Conservation (phyloP, 2,797 vertebrate species). For the Monodelphis domestica region DNA sequence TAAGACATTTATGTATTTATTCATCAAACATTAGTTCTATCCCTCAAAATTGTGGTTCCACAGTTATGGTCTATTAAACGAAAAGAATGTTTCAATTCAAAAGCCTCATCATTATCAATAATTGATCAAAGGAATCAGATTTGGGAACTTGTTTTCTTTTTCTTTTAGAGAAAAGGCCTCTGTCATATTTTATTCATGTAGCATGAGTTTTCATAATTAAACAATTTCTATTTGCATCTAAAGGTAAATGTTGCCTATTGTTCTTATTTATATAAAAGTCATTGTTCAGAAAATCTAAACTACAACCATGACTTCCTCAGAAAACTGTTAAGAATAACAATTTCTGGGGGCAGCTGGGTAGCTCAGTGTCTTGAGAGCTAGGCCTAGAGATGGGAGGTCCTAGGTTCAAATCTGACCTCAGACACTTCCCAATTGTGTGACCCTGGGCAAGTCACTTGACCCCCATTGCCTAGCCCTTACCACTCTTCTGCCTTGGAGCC, state of each 20-base stretch:
- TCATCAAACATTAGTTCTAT: not conserved
- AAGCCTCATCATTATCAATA: not conserved
- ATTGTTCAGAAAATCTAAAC: not conserved
- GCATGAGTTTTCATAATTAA: not conserved
- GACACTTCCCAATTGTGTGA: too few species aligned
- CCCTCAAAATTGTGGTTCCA: not conserved
- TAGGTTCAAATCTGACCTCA: too few species aligned
- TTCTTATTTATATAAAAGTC: not conserved
- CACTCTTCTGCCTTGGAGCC: too few species aligned
- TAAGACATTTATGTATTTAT: not conserved
- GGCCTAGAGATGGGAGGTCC: too few species aligned
- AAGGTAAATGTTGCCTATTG: not conserved
- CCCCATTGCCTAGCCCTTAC: too few species aligned
- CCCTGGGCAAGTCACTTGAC: too few species aligned
- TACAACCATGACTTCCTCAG: not conserved
- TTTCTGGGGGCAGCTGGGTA: too few species aligned
- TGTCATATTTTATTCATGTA: not conserved
- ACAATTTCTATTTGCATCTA: not conserved
- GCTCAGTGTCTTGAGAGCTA: too few species aligned
- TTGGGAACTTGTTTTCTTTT: not conserved
- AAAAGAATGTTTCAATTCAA: not conserved
- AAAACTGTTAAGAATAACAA: not conserved
- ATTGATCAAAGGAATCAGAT: not conserved
- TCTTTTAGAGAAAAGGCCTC: not conserved
- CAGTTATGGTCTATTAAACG: not conserved